A percentile compares a stretch with the other conserved stretches of the same genome.
These are phyloP conservation scores for Tautogolabrus adspersus DNA, from an alignment of 2,113 vertebrate species.

Conservation along the genomic window DNA sequence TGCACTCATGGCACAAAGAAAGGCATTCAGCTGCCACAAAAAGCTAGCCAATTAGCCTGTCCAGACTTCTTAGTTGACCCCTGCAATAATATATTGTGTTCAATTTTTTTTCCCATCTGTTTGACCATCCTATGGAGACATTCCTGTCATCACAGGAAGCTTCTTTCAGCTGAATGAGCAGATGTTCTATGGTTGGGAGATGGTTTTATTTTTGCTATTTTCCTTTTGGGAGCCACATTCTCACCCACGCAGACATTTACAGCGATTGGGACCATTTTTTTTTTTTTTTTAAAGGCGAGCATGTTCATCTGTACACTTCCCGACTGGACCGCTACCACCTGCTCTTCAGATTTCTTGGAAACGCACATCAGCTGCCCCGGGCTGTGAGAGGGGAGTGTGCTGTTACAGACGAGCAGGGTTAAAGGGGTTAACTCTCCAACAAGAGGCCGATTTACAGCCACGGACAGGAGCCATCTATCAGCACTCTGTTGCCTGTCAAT, in stretches of 20 bases:
- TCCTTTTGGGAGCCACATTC: slow-evolving; percentile 30
- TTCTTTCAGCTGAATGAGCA: slow-evolving; percentile 57
- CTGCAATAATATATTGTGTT: slow-evolving; percentile 9
- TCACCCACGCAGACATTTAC: slow-evolving; percentile 51
- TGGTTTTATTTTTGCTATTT: slow-evolving; percentile 36
- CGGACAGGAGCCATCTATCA: slow-evolving; percentile 77
- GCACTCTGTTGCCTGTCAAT: slow-evolving; percentile 71
- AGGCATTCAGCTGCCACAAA: slow-evolving; percentile 30
- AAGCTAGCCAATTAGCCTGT: slow-evolving; percentile 30
- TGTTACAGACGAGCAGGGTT: slow-evolving; percentile 73
- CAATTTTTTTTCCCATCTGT: slow-evolving; percentile 23
- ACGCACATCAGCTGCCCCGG: slow-evolving; percentile 68
- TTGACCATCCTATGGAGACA: slow-evolving; percentile 14
- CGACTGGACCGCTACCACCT: slow-evolving; percentile 72
- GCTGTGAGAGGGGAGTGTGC: slow-evolving; percentile 69
- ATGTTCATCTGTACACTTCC: slow-evolving; percentile 57
- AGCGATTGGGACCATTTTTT: slow-evolving; percentile 23
- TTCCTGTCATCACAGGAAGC: slow-evolving; percentile 64
- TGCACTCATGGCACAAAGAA: slow-evolving; percentile 27
- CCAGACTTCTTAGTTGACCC: slow-evolving; percentile 38
- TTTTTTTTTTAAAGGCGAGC: neutral
- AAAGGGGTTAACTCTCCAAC: slow-evolving; percentile 78
- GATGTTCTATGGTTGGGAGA: slow-evolving; percentile 51
- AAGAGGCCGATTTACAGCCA: slow-evolving; percentile 80
- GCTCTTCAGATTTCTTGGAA: slow-evolving; percentile 74